Evolutionary conservation across 2,113 vertebrate genomes (phyloP), one percentile per base, ranked within the genome.

Genomic region (Chlorodrepanis virens): DNA sequence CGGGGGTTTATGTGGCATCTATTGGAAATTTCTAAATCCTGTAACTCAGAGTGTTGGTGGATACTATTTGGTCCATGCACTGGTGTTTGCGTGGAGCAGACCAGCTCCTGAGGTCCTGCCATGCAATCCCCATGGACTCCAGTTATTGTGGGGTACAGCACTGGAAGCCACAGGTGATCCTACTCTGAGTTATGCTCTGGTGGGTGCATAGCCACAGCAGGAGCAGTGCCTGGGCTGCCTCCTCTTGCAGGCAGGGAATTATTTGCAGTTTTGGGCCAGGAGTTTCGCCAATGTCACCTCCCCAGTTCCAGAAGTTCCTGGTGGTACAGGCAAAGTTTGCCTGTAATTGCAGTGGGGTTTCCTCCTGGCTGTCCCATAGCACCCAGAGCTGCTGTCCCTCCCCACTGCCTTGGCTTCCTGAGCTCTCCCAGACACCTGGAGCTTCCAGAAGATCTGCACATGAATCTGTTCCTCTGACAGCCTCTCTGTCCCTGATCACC

Each of bases 11-110:
- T 39, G 67, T 16, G 33, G 35, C 22, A 5, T 33, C 0, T n/a
- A 0, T 9, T 19, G 70, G 27, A n/a, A 47, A 42, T 17, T 6
- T 33, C 45, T 16, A 17, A 6, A 29, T 42, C 19, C 23, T 27
- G 1, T 50, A 4, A 44, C 14, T 54, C 14, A 4, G 11, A 20
- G 23, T 57, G 52, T 52, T 83, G 53, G 35, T 75, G 50, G 49
- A 31, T 57, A 8, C 15, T 10, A 0, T n/a, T 45, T 20, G 31
- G 12, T 52, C 37, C 1, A 0, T 25, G 12, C 42, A 60, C 14
- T 27, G 28, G 15, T 28, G 50, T 70, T 39, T 39, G 20, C 20
- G 24, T 42, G 47, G 60, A 45, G 54, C 23, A 53, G 65, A 5
- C 6, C 68, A 23, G 14, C 31, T 69, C 31, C 40, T 7, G 14